Base-by-base conservation (phyloP, 1,140 invertebrate species). In the Laodelphax striatellus region DNA sequence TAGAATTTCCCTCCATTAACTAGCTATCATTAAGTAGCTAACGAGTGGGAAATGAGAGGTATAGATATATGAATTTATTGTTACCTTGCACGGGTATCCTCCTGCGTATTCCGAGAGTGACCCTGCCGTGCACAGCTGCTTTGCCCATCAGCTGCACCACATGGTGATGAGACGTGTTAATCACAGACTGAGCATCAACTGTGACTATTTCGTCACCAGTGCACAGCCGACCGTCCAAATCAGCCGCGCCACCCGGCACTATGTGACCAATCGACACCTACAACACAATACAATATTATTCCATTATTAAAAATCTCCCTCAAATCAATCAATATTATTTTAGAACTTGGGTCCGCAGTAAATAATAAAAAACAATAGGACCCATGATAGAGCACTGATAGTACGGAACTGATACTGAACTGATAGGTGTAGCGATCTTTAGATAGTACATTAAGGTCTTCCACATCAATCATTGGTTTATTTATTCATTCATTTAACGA, bases 191-290 rank as follows among this genome's bases (percentile, higher is more conserved):
- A 11, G 84, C 84, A 71, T 95, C 90, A 19, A 94, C 92, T 44
- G 86, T 88, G 46, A 94, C 82, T 46, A 97, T 90, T 70, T 96
- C 83, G 76, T 97, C 94, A 17, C 92, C 91, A 0, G 89, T 87
- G 55, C 84, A 81, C 16, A 98, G 75, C 21, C 89, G 78, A 2
- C 89, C 90, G 73, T 96, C 93, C 52, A 90, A 73, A 73, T 93
- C 89, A 10, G 94, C 93, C 31, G 93, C 88, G 17, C 86, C 86
- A 1, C 84, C 82, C 4, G 84, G 78, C 0, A 90, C 84, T 65
- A 89, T 85, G 63, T 83, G 80, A 5, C 88, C 88, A 53, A 91
- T 79, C 8, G 84, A 84, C 38, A 90, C 85, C 80, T 86, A 72
- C 28, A 61, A 58, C 56, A 62, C 50, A 6, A 55, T 22, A n/a